phyloP scores from a whole-genome alignment of 1,140 invertebrate genomes.

The Sitophilus oryzae region DNA sequence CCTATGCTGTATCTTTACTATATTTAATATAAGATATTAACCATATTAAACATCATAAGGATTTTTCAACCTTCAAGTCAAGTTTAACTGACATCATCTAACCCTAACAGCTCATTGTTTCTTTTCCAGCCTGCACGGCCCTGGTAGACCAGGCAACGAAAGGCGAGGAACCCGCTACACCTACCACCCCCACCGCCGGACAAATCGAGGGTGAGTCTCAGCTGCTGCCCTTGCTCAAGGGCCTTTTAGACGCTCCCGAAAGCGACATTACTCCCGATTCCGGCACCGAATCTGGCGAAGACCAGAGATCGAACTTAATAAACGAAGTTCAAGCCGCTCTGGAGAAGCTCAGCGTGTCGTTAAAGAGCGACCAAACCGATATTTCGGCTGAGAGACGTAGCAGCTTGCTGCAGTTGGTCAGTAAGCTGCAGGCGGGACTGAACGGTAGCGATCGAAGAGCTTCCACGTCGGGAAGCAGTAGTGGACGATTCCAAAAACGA shows the following conservation, averaged over 20 bases:
- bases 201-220: slow-evolving; percentile 51
- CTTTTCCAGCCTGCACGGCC: slow-evolving; percentile 51
- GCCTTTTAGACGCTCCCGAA: slow-evolving; percentile 35
- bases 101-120: slow-evolving; percentile 4
- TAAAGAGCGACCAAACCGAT: slow-evolving; percentile 53
- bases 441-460: slow-evolving; percentile 26
- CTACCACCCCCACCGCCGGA: slow-evolving; percentile 43
- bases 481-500: slow-evolving; percentile 35
- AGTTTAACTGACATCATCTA: background rate
- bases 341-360: slow-evolving; percentile 62
- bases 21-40: background rate
- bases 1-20: too few relatives aligned
- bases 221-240: slow-evolving; percentile 56
- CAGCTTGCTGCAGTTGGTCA: slow-evolving; percentile 66
- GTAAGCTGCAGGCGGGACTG: slow-evolving; percentile 64
- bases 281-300: slow-evolving; percentile 63
- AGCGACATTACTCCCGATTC: slow-evolving; percentile 48
- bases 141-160: slow-evolving; percentile 51
- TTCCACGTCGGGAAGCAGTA: slow-evolving; percentile 35
- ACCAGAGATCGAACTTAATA: slow-evolving; percentile 56
- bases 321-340: slow-evolving; percentile 74
- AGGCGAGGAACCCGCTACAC: slow-evolving; percentile 32
- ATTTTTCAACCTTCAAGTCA: background rate
- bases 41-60: background rate
- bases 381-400: slow-evolving; percentile 51